Evolutionary conservation across 2,888 invertebrate genomes (phyloP).

Genomic region (Quadriops clusia): DNA sequence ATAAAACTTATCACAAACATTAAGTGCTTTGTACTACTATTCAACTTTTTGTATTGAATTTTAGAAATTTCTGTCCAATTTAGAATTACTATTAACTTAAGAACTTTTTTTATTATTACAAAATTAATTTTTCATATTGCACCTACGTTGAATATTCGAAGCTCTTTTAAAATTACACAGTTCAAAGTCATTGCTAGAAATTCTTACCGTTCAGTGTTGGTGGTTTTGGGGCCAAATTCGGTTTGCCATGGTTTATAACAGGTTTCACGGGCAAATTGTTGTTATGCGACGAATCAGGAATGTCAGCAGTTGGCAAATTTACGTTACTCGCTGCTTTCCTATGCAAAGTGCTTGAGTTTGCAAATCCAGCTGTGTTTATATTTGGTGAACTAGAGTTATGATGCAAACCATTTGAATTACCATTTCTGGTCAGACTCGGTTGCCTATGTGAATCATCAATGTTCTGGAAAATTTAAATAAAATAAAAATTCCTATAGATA

Average conservation of each 20-base stretch:
- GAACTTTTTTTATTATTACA: no score
- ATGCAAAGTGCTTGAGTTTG: constrained; percentile 30
- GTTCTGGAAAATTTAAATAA: constrained; percentile 11
- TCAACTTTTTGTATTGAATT: no score
- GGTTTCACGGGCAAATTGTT: constrained; percentile 34
- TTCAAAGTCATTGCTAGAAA: no score
- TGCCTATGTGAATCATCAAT: constrained; percentile 11
- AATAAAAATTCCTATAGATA: no score
- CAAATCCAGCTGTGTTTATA: constrained; percentile 10
- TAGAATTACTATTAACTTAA: no score
- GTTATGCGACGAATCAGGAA: constrained; percentile 14
- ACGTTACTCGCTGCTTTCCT: constrained; percentile 34
- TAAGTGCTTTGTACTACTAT: no score
- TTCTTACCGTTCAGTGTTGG: constrained; percentile 42
- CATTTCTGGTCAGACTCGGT: constrained; percentile 14
- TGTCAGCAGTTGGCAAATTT: constrained; percentile 27
- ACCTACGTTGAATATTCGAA: no score
- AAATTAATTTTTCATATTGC: no score
- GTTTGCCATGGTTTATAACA: constrained; percentile 59
- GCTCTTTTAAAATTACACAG: no score
- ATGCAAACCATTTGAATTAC: constrained; percentile 16
- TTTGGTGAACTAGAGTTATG: constrained; percentile 13
- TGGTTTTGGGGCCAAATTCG: constrained; percentile 74
- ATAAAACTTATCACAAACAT: no score
- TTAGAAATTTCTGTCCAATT: no score